These are phyloP conservation scores for Campaea margaritaria DNA, from an alignment of 2,888 invertebrate species.

Conservation along the genomic window DNA sequence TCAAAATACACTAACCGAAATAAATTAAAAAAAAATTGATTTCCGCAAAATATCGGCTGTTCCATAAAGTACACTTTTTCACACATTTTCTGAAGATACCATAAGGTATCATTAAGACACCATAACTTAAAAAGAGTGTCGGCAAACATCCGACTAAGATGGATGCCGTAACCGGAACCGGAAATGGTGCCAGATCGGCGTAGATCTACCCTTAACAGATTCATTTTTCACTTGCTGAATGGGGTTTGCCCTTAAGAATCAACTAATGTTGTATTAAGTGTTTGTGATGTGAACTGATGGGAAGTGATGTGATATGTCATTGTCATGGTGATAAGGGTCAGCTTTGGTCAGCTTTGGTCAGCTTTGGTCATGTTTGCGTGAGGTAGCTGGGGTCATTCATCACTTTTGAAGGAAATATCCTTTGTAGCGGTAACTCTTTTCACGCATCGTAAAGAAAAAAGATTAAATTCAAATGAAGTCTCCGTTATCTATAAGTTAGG, in stretches of 20 bases:
- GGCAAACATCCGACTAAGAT: conserved; percentile 75
- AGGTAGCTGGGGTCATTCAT: not conserved
- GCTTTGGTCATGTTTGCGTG: not conserved
- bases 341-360: no score
- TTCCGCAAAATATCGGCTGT: no score
- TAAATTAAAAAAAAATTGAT: no score
- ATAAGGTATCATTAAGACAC: conserved; percentile 52
- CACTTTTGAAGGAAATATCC: not conserved
- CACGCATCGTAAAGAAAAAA: no score
- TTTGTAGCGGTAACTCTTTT: not conserved
- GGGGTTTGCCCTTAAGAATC: conserved; percentile 16
- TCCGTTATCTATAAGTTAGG: no score
- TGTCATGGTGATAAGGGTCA: conserved; percentile 35
- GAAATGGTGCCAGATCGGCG: conserved; percentile 74
- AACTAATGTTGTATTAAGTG: conserved; percentile 39
- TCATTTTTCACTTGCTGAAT: conserved; percentile 69
- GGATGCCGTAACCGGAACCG: conserved; percentile 69
- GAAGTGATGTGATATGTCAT: conserved; percentile 33
- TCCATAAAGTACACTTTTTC: no score
- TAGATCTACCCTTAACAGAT: conserved; percentile 70
- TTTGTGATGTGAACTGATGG: conserved; percentile 28
- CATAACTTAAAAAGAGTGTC: conserved; percentile 76
- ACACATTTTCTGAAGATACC: conserved; percentile 26
- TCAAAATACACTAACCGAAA: no score
- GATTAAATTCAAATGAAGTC: no score